Percentiles rank a stretch among this genome's conserved stretches.
These are phyloP conservation scores for Pseudomyrmex flavicornis DNA, from an alignment of 1,140 invertebrate genomes.

Conservation along the genomic window DNA sequence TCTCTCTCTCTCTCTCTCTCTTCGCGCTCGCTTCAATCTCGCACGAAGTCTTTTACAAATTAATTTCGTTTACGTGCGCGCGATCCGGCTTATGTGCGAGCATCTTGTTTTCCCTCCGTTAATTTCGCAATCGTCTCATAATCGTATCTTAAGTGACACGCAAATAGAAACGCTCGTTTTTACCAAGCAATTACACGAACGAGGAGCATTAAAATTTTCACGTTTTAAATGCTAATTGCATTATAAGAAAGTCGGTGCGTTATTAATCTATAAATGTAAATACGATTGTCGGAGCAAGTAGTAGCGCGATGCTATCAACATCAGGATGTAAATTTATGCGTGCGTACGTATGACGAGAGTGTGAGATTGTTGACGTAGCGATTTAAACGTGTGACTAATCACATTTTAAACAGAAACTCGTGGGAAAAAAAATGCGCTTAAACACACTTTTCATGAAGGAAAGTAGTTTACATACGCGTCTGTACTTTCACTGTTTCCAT, in stretches of 20 bases:
- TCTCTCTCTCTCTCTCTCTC: slow-evolving; percentile 42
- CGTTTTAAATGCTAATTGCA: not conserved
- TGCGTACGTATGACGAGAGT: too few species aligned
- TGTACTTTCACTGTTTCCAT: slow-evolving; percentile 45
- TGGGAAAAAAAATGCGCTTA: not conserved
- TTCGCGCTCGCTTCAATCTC: too few species aligned
- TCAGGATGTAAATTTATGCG: not conserved
- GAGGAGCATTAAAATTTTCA: not conserved
- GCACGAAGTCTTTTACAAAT: slow-evolving; percentile 50
- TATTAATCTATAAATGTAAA: slow-evolving; percentile 12
- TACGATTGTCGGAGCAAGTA: not conserved
- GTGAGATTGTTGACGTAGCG: slow-evolving; percentile 2
- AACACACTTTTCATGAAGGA: slow-evolving; percentile 22
- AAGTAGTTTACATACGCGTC: slow-evolving; percentile 11
- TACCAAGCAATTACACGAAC: not conserved
- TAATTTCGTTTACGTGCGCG: slow-evolving; percentile 43
- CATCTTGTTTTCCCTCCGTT: slow-evolving; percentile 35
- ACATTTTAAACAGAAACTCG: slow-evolving; percentile 12
- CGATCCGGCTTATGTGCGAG: not conserved
- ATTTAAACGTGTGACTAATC: slow-evolving; percentile 22
- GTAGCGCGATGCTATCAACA: too few species aligned
- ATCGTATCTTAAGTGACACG: slow-evolving; percentile 18
- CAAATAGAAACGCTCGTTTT: not conserved
- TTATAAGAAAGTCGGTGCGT: not conserved
- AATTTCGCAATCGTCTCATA: slow-evolving; percentile 15